Evolutionary conservation across 2,797 vertebrate species (phyloP).

Genomic region (Capromys pilorides): DNA sequence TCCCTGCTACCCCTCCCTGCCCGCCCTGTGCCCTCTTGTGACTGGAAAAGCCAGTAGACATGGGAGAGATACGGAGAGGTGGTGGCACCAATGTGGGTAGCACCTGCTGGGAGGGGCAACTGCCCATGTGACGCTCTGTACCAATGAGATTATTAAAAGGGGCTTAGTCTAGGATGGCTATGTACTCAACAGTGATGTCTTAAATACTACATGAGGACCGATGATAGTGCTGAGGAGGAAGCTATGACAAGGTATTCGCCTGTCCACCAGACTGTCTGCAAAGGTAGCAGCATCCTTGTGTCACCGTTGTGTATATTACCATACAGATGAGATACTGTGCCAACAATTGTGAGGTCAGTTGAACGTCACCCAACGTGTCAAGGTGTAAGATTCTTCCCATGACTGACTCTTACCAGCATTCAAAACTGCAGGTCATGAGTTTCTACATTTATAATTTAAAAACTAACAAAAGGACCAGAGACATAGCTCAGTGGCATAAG

Average conservation of each 20-base stretch:
- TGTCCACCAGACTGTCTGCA: neutral
- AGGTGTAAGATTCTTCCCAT: fast-evolving
- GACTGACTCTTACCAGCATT: neutral
- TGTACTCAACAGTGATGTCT: neutral
- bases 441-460: neutral
- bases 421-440: too few species aligned
- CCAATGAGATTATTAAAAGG: neutral
- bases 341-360: fast-evolving
- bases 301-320: too few species aligned
- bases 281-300: neutral
- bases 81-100: neutral
- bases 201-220: fast-evolving
- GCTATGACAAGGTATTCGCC: neutral
- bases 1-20: neutral
- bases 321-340: neutral
- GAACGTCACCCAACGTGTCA: fast-evolving
- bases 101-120: neutral
- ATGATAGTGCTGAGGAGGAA: neutral
- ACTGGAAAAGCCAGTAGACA: neutral
- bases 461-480: neutral
- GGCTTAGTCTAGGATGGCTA: neutral
- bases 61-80: fast-evolving
- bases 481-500: too few species aligned
- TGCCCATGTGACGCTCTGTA: neutral
- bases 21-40: fast-evolving